phyloP scores from a whole-genome alignment of 30 jellyfish, hydroid and myxozoan species.

The Sanderia malayensis region DNA sequence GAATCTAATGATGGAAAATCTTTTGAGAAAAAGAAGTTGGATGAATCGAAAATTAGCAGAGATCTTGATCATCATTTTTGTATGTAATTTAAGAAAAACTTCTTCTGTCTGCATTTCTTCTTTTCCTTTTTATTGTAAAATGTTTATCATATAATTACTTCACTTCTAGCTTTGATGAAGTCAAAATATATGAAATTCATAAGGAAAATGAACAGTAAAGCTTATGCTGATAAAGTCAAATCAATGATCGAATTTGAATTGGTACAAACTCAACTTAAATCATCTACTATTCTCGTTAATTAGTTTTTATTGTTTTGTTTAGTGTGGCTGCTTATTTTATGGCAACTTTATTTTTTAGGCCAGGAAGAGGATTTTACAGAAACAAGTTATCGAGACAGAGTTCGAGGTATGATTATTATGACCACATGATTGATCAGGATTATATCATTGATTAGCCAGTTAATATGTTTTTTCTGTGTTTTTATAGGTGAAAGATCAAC shows the following conservation, averaged over 20 bases:
- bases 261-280: too few relatives aligned
- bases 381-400: constrained; percentile 66
- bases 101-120: not conserved
- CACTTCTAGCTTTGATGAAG: constrained; percentile 58
- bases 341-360: too few relatives aligned
- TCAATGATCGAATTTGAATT: constrained; percentile 64
- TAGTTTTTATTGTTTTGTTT: too few relatives aligned
- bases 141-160: too few relatives aligned
- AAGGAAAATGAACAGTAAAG: constrained; percentile 62
- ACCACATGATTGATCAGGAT: too few relatives aligned
- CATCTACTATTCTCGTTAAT: too few relatives aligned
- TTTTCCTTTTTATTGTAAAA: too few relatives aligned
- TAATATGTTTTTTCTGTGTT: too few relatives aligned
- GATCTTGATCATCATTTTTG: constrained; percentile 41
- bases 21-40: constrained; percentile 35
- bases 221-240: constrained; percentile 58
- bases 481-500: constrained; percentile 37
- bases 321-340: too few relatives aligned
- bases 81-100: not conserved
- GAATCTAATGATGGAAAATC: not conserved
- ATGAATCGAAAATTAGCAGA: constrained; percentile 32
- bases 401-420: constrained; percentile 23
- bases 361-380: constrained; percentile 54
- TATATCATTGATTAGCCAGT: too few relatives aligned
- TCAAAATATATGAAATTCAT: constrained; percentile 54